phyloP scores from a whole-genome alignment of 92 coral and sea anemone species.

The Palythoa heliodiscus region DNA sequence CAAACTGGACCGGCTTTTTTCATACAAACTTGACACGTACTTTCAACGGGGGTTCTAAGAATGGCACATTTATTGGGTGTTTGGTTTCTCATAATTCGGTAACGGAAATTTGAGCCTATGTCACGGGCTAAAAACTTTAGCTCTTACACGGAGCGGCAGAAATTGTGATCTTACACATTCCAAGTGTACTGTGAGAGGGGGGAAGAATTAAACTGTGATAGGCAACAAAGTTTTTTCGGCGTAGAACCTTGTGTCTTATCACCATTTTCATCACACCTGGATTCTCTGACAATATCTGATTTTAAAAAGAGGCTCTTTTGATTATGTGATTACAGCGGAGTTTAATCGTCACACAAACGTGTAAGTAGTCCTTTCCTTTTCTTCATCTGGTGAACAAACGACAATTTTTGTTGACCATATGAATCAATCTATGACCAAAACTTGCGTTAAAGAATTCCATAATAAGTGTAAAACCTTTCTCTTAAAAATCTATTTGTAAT shows the following conservation, averaged over 20 bases:
- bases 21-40: constrained; percentile 1
- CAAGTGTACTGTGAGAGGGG: neutral
- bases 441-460: constrained; percentile 2
- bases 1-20: constrained; percentile 21
- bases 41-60: constrained; percentile 26
- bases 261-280: constrained; percentile 19
- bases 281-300: constrained; percentile 57
- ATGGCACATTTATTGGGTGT: constrained; percentile 79
- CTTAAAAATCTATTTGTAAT: neutral
- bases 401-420: constrained; percentile 11
- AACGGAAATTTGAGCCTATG: constrained; percentile 72
- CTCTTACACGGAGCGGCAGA: constrained; percentile 26
- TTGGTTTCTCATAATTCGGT: constrained; percentile 74
- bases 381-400: neutral
- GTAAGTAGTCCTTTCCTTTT: neutral
- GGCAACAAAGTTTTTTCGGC: neutral
- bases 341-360: constrained; percentile 26
- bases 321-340: constrained; percentile 61
- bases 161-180: constrained; percentile 24
- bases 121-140: constrained; percentile 25
- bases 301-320: constrained; percentile 65
- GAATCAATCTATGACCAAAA: neutral
- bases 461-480: neutral
- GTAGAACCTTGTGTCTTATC: neutral
- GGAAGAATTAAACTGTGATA: neutral